Conservation (phyloP, 2,113 vertebrate species). For the Hylia prasina region DNA sequence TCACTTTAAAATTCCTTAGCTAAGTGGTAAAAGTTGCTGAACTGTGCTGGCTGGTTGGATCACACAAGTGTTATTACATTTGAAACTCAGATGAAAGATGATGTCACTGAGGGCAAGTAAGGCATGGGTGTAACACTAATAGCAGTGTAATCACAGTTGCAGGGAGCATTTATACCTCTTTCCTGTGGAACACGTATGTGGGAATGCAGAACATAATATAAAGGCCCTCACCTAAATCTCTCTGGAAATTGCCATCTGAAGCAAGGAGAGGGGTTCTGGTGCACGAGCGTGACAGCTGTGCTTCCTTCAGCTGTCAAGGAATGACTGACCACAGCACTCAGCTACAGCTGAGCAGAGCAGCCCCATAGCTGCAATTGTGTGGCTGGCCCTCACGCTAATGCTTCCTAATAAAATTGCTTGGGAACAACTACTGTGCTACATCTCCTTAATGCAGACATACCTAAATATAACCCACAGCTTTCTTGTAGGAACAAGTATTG, state of each 20-base stretch:
- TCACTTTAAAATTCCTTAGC: not conserved
- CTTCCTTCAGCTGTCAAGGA: not conserved
- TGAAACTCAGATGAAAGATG: constrained; percentile 27
- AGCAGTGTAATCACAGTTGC: not conserved
- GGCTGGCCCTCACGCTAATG: not conserved
- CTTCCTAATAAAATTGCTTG: not conserved
- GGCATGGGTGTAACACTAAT: constrained; percentile 22
- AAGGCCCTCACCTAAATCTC: not conserved
- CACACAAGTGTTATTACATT: not conserved
- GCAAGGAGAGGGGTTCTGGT: not conserved
- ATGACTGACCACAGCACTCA: not conserved
- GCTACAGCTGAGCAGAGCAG: not conserved
- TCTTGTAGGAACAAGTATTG: constrained; percentile 3
- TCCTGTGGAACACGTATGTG: not conserved
- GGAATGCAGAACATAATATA: not conserved
- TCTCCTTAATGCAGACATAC: not conserved
- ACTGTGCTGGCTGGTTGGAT: constrained; percentile 51
- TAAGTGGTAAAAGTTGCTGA: constrained; percentile 28
- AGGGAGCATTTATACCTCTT: not conserved
- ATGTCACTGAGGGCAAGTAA: constrained; percentile 20
- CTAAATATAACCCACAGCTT: constrained; percentile 38
- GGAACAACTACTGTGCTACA: not conserved
- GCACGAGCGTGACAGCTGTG: not conserved
- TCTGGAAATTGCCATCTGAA: not conserved
- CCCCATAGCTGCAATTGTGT: not conserved